A percentile compares a stretch with the other conserved stretches of the same genome.
These are phyloP conservation scores for Rutilus rutilus DNA, from an alignment of 2,113 vertebrate species.

Conservation along the genomic window DNA sequence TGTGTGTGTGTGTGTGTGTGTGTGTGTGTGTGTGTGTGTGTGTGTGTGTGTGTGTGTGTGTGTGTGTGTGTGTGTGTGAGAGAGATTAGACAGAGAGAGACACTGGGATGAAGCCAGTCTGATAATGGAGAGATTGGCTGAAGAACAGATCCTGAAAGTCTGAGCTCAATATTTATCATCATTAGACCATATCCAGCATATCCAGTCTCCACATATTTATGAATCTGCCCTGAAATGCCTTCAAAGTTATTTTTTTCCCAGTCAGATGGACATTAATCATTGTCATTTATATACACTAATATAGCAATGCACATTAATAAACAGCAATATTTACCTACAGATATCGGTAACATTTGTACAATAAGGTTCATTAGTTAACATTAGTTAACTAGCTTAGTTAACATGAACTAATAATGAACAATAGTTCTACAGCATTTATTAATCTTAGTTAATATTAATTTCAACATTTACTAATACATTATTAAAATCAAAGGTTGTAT, in stretches of 20 bases:
- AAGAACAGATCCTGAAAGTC: background rate
- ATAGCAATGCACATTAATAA: background rate
- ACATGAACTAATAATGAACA: too few species aligned
- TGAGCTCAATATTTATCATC: conserved; percentile 20
- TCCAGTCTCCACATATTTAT: conserved; percentile 37
- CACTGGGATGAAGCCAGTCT: conserved; percentile 28
- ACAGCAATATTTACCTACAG: background rate
- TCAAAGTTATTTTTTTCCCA: background rate
- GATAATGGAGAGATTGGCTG: conserved; percentile 50
- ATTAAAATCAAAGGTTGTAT: too few species aligned
- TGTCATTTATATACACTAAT: background rate
- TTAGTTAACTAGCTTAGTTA: too few species aligned
- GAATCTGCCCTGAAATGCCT: background rate
- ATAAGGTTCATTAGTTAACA: too few species aligned
- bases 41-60: too few species aligned
- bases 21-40: too few species aligned
- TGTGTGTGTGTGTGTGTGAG: too few species aligned
- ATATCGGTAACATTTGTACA: too few species aligned
- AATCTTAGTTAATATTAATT: too few species aligned
- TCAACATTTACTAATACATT: too few species aligned
- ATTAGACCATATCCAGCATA: background rate
- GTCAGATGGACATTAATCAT: background rate
- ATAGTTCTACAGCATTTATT: too few species aligned
- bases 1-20: too few species aligned
- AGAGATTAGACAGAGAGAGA: background rate